Evolutionary conservation across 1,140 invertebrate species (phyloP), one percentile per base, ranked within the genome.

Genomic region (Aphis gossypii): DNA sequence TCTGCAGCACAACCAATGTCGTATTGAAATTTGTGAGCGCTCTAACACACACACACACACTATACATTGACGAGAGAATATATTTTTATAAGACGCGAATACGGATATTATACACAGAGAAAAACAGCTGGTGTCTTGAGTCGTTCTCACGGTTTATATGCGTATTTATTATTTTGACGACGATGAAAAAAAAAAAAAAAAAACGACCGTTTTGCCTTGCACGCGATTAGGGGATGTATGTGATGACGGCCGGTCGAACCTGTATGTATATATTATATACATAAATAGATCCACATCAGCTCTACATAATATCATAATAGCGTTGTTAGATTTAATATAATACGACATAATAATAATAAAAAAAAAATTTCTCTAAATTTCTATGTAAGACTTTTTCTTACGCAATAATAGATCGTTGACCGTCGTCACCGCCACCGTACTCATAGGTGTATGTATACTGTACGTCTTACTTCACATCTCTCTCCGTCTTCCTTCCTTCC

Each of bases 61-160:
- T 84, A 83, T 21, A 41, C 38, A 41, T 44, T 30, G 38, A 86
- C 84, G 25, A 86, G 44, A 86, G 84, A 86, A 86, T 86, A 86
- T 86, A 41, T 41, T 41, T n/a, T 86, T 86, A 86, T 86, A 86
- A 86, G 84, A 46, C 44, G 23, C 44, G 25, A 30, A 86, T 46
- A n/a, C 41, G 84, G 41, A 86, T 30, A 86, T 41, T 25, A 84
- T 84, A 44, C 4, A 84, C 2, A 25, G 9, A 41, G 9, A 44
- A n/a, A 46, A 86, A 46, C 84, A 86, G 84, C 84, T 86, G 84
- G 84, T 46, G 84, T 86, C 44, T 86, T 86, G 84, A 86, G 44
- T 86, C 84, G 84, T 86, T 86, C 84, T 86, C 84, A 86, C 84
- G 84, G 84, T 86, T 86, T 46, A 41, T 46, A 41, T 86, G 38